phyloP scores from a whole-genome alignment of 92 coral and sea anemone genomes.

The Epizoanthus fatuus region DNA sequence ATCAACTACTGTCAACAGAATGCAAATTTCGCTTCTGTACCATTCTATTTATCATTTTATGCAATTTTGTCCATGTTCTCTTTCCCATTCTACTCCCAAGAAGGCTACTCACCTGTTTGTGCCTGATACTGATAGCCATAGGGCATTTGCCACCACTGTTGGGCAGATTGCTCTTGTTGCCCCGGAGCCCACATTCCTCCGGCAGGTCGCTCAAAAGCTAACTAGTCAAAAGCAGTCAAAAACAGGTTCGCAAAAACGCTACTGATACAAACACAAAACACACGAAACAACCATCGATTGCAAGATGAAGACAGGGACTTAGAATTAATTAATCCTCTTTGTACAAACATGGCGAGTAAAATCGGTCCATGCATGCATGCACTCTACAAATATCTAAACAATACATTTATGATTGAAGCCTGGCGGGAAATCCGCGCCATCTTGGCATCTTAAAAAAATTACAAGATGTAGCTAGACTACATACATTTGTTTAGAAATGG shows the following conservation, averaged over 20 bases:
- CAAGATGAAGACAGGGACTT: neutral
- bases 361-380: neutral
- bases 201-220: slow-evolving; percentile 47
- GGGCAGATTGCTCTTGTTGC: slow-evolving; percentile 81
- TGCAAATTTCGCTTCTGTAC: neutral
- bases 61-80: neutral
- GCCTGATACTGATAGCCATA: slow-evolving; percentile 91
- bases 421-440: slow-evolving; percentile 1
- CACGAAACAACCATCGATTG: slow-evolving; percentile 12
- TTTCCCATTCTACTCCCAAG: neutral
- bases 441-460: neutral
- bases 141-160: slow-evolving; percentile 99
- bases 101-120: slow-evolving; percentile 75
- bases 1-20: too few species aligned
- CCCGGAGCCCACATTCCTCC: slow-evolving; percentile 95
- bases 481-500: neutral
- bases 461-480: neutral
- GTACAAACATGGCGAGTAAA: neutral
- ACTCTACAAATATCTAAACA: neutral
- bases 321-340: neutral
- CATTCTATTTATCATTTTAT: neutral
- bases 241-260: slow-evolving; percentile 50
- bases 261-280: neutral
- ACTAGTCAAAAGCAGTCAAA: slow-evolving; percentile 62
- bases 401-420: too few species aligned